Evolutionary conservation across 1,140 invertebrate species (phyloP).

Genomic region (Conopomorpha cramerella): DNA sequence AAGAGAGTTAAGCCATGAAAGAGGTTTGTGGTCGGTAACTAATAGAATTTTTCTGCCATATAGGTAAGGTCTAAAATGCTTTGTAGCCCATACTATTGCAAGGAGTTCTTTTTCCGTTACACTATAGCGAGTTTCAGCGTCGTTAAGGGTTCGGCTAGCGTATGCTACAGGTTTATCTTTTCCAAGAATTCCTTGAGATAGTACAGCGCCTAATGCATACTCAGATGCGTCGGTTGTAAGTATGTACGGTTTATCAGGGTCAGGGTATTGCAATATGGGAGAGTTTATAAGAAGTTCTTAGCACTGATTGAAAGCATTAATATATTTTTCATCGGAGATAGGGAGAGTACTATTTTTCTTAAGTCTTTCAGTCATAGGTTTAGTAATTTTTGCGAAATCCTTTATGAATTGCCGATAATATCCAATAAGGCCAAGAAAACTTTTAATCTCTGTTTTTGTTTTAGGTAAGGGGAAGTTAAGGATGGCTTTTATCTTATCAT

Average conservation of each 20-base stretch:
- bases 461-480: conserved; percentile 13
- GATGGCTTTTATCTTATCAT: conserved; percentile 16
- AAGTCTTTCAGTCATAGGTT: conserved; percentile 17
- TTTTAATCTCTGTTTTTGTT: conserved; percentile 19
- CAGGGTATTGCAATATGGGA: conserved; percentile 2
- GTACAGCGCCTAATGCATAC: conserved; percentile 5
- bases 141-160: neutral
- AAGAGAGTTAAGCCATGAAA: conserved; percentile 35
- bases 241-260: conserved; percentile 2
- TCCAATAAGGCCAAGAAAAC: no score
- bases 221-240: conserved; percentile 4
- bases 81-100: conserved; percentile 5
- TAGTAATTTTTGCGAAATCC: conserved; percentile 17
- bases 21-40: conserved; percentile 2
- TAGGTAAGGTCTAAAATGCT: conserved; percentile 10
- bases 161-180: conserved; percentile 4
- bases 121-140: conserved; percentile 1
- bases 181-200: neutral
- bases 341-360: conserved; percentile 13
- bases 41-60: conserved; percentile 5
- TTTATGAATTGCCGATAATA: conserved; percentile 18
- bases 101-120: conserved; percentile 3
- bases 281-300: conserved; percentile 1
- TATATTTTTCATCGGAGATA: conserved; percentile 1
- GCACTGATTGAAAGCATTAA: conserved; percentile 1